These are phyloP conservation scores for Chironomus tentans DNA, from an alignment of 2,888 invertebrate genomes.

Conservation along the genomic window DNA sequence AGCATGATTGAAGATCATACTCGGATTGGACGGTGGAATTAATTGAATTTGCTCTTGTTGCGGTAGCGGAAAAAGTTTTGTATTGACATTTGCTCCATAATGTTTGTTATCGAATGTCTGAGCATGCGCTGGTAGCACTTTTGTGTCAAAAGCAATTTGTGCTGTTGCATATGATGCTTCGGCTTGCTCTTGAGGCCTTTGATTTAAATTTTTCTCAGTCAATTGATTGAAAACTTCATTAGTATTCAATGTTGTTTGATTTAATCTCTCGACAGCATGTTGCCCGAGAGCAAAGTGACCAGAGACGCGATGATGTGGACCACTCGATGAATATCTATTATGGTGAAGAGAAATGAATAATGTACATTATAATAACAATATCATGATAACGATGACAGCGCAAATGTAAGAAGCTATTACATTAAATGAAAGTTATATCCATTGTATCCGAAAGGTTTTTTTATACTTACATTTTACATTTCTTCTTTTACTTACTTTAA, in stretches of 20 bases:
- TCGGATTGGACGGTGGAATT: not conserved
- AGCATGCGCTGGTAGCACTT: not conserved
- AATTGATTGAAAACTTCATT: slow-evolving; percentile 9
- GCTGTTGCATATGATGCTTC: slow-evolving; percentile 4
- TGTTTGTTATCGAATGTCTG: not conserved
- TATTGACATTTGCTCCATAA: not conserved
- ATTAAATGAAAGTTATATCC: slow-evolving; percentile 30
- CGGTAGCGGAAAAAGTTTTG: slow-evolving; percentile 5
- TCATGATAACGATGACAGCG: not conserved
- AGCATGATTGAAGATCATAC: too few species aligned
- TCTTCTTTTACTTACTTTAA: too few species aligned
- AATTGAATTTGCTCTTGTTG: slow-evolving; percentile 13
- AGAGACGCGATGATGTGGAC: slow-evolving; percentile 43
- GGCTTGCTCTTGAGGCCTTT: slow-evolving; percentile 13
- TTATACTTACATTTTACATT: slow-evolving; percentile 28
- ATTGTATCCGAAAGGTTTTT: slow-evolving; percentile 46
- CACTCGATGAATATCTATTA: slow-evolving; percentile 39
- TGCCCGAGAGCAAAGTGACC: slow-evolving; percentile 45
- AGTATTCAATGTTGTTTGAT: slow-evolving; percentile 25
- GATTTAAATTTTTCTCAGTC: not conserved
- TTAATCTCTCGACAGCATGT: slow-evolving; percentile 42
- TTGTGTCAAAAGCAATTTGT: not conserved
- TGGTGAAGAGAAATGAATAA: not conserved
- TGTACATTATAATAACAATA: not conserved
- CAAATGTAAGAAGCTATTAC: not conserved